Evolutionary conservation across 2,888 invertebrate genomes (phyloP).

Genomic region (Hermaeophaga mercurialis): DNA sequence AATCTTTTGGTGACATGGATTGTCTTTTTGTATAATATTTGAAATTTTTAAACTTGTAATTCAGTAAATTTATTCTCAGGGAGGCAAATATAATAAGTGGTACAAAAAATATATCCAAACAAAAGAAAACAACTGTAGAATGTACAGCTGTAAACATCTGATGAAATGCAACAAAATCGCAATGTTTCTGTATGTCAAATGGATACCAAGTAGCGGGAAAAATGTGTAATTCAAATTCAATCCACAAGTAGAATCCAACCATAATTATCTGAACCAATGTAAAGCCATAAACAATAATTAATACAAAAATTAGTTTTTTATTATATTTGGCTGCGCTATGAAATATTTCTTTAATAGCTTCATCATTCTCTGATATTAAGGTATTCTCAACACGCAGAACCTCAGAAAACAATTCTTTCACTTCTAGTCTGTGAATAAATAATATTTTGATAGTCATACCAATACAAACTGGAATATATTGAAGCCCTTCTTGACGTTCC

Average conservation of each 20-base stretch:
- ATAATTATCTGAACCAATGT: not conserved
- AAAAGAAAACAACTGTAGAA: not conserved
- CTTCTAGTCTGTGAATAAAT: not conserved
- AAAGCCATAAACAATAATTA: not conserved
- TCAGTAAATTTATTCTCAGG: not conserved
- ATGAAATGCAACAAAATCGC: not conserved
- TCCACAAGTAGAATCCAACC: not conserved
- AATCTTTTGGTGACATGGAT: not conserved
- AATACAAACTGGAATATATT: not conserved
- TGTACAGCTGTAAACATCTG: not conserved
- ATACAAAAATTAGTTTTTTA: not conserved
- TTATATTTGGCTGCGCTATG: constrained; percentile 4
- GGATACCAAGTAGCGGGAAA: not conserved
- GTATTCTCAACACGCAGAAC: not conserved
- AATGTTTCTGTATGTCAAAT: not conserved
- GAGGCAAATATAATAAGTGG: constrained; percentile 4
- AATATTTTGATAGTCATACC: not conserved
- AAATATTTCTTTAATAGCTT: not conserved
- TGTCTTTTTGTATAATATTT: not conserved
- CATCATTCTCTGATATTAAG: not conserved
- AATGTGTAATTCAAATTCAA: not conserved
- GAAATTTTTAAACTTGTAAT: not conserved
- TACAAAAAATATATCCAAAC: not conserved
- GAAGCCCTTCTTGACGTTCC: not conserved
- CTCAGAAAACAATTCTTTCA: not conserved